Conservation (phyloP, 2,888 invertebrate species). For the Macrosiphum euphorbiae region DNA sequence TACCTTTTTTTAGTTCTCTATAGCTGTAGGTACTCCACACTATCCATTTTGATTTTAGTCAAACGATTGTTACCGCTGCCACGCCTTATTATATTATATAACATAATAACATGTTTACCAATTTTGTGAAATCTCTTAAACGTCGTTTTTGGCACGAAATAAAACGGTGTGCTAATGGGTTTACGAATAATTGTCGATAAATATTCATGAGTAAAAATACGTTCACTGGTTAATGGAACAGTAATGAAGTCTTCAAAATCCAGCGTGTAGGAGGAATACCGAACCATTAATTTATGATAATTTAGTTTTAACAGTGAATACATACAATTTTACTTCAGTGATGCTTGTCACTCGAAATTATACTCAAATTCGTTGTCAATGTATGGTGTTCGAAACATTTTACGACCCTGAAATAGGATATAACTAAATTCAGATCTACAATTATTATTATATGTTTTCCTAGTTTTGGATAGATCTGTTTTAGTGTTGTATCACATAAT, state of each 20-base stretch:
- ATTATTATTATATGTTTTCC: background rate
- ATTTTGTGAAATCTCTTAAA: slow-evolving; percentile 13
- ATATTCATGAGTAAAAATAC: slow-evolving; percentile 31
- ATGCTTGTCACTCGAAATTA: background rate
- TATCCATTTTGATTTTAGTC: background rate
- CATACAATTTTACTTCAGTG: background rate
- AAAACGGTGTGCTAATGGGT: background rate
- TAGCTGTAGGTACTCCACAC: background rate
- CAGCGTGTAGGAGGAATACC: background rate
- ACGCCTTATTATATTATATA: background rate
- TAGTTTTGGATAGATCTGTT: background rate
- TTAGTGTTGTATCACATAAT: background rate
- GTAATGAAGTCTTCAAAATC: slow-evolving; percentile 30
- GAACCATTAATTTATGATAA: slow-evolving; percentile 33
- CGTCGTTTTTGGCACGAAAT: background rate
- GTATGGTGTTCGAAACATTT: background rate
- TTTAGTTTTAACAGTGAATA: background rate
- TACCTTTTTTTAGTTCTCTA: background rate
- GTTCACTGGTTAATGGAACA: background rate
- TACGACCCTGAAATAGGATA: background rate
- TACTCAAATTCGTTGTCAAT: background rate
- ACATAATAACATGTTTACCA: background rate
- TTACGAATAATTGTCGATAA: slow-evolving; percentile 13
- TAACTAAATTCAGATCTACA: background rate
- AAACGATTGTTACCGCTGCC: background rate